A percentile compares a stretch with the other conserved stretches of the same genome.
Conservation (phyloP, 2,797 vertebrate species). For the Parauchenoglanis ngamensis region DNA sequence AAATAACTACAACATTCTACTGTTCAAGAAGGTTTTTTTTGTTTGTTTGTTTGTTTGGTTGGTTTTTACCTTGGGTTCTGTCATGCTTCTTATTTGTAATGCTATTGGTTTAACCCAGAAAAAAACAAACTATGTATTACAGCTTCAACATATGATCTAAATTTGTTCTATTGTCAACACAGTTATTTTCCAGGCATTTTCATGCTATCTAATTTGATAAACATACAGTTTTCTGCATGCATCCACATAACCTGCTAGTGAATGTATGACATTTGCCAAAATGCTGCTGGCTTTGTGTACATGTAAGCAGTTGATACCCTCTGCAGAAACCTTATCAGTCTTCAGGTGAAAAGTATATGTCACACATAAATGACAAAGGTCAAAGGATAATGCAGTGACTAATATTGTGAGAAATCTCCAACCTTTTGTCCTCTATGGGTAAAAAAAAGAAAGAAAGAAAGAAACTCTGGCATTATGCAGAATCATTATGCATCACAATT, state of each 20-base stretch:
- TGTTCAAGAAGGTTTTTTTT: too few relatives aligned
- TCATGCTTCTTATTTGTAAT: neutral
- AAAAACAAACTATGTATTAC: too few relatives aligned
- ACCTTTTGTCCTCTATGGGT: conserved; percentile 45
- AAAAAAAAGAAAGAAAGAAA: neutral
- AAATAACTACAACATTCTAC: neutral
- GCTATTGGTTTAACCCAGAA: neutral
- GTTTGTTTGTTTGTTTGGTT: too few relatives aligned
- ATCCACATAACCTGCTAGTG: neutral
- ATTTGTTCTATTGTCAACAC: neutral
- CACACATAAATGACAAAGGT: conserved; percentile 45
- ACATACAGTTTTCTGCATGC: neutral
- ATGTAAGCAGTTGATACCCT: conserved; percentile 29
- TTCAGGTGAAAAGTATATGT: conserved; percentile 40
- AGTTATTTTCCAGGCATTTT: neutral
- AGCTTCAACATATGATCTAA: neutral
- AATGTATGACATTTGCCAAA: conserved; percentile 45
- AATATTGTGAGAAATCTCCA: conserved; percentile 30
- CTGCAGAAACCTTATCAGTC: conserved; percentile 34
- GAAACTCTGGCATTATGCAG: conserved; percentile 32
- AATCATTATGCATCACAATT: neutral
- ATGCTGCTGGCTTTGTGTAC: conserved; percentile 45
- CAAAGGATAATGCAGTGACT: conserved; percentile 27
- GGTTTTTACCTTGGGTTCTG: neutral
- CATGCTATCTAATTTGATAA: conserved; percentile 4